Percentiles rank a stretch among this genome's conserved stretches.
Evolutionary conservation across 2,888 invertebrate genomes (phyloP).

Genomic region (Drosophila kanekoi): DNA sequence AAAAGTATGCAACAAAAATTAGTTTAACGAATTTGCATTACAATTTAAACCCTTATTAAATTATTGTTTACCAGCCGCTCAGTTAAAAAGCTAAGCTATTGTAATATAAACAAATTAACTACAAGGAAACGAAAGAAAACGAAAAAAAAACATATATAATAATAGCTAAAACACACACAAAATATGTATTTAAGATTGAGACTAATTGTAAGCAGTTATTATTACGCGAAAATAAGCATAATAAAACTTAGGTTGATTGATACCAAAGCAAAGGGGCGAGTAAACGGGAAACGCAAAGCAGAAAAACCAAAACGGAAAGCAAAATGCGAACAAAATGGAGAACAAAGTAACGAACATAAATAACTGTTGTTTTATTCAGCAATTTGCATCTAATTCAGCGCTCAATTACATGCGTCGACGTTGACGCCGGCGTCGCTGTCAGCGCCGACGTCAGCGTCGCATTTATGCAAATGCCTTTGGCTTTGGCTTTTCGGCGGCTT

Average conservation of each 20-base stretch:
- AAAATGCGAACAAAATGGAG: constrained; percentile 46
- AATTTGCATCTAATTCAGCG: constrained; percentile 75
- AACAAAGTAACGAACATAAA: constrained; percentile 67
- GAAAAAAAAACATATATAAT: constrained; percentile 34
- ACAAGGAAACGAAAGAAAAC: constrained; percentile 1
- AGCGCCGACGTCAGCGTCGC: constrained; percentile 9
- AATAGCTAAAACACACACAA: constrained; percentile 27
- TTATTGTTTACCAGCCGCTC: constrained; percentile 20
- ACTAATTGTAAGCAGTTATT: constrained; percentile 71
- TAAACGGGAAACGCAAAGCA: constrained; percentile 9
- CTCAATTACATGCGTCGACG: constrained; percentile 65
- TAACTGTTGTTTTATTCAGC: constrained; percentile 74
- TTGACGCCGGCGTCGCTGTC: constrained; percentile 20
- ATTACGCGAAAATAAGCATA: constrained; percentile 67
- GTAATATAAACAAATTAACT: constrained; percentile 59
- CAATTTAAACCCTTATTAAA: neutral
- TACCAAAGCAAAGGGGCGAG: constrained; percentile 26
- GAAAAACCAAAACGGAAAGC: constrained; percentile 10
- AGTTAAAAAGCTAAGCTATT: constrained; percentile 54
- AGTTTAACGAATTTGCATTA: neutral
- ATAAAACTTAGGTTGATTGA: constrained; percentile 60
- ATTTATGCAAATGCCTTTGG: constrained; percentile 64
- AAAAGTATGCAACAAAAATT: neutral
- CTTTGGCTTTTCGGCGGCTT: constrained; percentile 53
- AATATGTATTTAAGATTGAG: constrained; percentile 66